phyloP scores from a whole-genome alignment of 2,888 invertebrate species.

The Entomobrya proxima region DNA sequence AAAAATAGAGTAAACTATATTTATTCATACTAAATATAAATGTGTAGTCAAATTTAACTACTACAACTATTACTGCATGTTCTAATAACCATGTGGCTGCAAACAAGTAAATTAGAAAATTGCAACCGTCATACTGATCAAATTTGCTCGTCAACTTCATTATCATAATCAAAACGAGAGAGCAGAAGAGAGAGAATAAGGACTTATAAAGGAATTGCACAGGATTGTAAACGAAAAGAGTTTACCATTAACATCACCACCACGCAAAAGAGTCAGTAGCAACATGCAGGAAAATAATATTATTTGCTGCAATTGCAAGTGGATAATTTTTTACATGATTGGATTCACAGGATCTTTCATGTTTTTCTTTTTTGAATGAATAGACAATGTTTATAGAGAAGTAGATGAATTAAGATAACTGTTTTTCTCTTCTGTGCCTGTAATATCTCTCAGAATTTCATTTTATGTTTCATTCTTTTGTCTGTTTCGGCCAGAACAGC shows the following conservation, averaged over 20 bases:
- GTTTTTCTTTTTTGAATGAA: slow-evolving; percentile 29
- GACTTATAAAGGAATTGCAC: too few relatives aligned
- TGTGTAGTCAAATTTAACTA: too few relatives aligned
- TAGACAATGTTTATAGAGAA: slow-evolving; percentile 14
- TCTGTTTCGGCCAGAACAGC: too few relatives aligned
- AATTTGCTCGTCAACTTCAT: slow-evolving; percentile 37
- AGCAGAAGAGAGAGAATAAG: neutral
- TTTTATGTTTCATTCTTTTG: neutral
- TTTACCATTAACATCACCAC: neutral
- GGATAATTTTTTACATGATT: neutral
- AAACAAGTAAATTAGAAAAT: slow-evolving; percentile 19
- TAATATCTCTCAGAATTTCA: neutral
- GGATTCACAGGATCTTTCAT: neutral
- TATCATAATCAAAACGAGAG: neutral
- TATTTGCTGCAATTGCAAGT: neutral
- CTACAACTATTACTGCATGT: neutral
- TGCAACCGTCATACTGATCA: slow-evolving; percentile 32
- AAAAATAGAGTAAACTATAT: slow-evolving; percentile 11
- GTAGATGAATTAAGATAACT: slow-evolving; percentile 56
- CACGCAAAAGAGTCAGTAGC: too few relatives aligned
- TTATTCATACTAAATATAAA: neutral
- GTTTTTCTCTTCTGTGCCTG: slow-evolving; percentile 10
- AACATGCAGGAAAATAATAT: neutral
- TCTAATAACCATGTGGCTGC: too few relatives aligned
- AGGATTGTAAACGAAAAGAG: neutral